These are phyloP conservation scores for Mormyrus hasselquistii DNA, from an alignment of 2,797 vertebrate genomes.

Conservation along the genomic window DNA sequence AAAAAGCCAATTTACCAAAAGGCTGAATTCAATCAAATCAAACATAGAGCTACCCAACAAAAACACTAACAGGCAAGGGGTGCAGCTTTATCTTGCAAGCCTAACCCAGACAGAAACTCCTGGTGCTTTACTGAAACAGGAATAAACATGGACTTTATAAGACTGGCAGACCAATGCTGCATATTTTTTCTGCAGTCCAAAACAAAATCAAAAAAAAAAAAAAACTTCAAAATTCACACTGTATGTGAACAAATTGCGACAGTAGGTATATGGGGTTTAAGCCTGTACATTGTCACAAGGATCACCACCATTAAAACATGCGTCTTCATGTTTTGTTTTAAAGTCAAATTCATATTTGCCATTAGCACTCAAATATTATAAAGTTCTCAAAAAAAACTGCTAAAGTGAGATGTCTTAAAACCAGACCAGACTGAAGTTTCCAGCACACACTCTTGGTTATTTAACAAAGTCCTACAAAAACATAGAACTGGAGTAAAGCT, in stretches of 20 bases:
- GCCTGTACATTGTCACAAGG: background rate
- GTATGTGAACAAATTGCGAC: background rate
- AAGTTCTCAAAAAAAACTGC: background rate
- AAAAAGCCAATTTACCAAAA: constrained; percentile 24
- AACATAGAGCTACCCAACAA: constrained; percentile 23
- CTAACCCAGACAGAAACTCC: constrained; percentile 28
- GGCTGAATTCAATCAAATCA: constrained; percentile 29
- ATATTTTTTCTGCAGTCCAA: background rate
- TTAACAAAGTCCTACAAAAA: constrained; percentile 5
- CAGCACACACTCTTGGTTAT: background rate
- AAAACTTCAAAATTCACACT: background rate
- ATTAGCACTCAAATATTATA: background rate
- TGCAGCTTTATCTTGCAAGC: constrained; percentile 34
- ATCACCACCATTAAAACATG: background rate
- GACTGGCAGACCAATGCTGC: background rate
- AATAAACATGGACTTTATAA: background rate
- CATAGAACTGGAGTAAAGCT: background rate
- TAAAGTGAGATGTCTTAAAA: background rate
- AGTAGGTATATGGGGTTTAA: background rate
- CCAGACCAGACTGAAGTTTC: background rate
- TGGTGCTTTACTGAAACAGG: background rate
- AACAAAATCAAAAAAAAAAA: background rate
- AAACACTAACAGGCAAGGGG: background rate
- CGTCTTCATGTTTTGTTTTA: background rate
- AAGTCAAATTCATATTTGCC: background rate